Base-by-base conservation (phyloP, 2,113 vertebrate species). In the Typhlomys cinereus region DNA sequence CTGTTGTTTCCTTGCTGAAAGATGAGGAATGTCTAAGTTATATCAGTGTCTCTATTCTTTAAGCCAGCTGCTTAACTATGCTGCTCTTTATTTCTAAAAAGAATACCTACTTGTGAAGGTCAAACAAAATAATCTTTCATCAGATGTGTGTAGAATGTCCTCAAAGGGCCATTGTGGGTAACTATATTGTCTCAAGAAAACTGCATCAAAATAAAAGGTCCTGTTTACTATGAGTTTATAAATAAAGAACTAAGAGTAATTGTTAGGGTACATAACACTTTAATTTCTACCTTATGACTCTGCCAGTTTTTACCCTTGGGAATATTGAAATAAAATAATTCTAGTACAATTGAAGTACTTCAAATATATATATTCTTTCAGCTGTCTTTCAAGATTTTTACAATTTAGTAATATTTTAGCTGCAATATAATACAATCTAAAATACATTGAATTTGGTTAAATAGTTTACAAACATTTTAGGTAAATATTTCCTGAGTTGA, bases 121-220 rank as follows among this genome's bases (percentile, higher is more conserved):
- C 11, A 67, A 88, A 92, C 85, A 95, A 90, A 94, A 92, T 69
- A 91, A 23, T 31, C 46, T 94, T 95, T 96, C 73, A 89, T 82
- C 11, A 84, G 18, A 90, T 3, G 39, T 14, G 69, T 66, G 29
- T 2, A 92, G 64, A 66, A 92, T 86, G 70, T 52, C 73, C 84
- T 92, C 44, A 93, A 89, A 92, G 75, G 52, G 84, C 15, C 5
- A 91, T 14, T 82, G 71, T 57, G 76, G 62, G 92, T 41, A 78
- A 74, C 39, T 81, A 92, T 46, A 69, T 4, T 41, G 74, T 17
- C 27, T 84, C 18, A n/a, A 44, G 27, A 92, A 83, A 93, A 31
- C 70, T 76, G 36, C 36, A 59, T n/a, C 34, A 90, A 92, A 94
- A 61, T 52, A 80, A 41, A 5, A 89, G 34, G 4, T 7, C 23